phyloP scores from a whole-genome alignment of 2,113 vertebrate species.

The Petroica traversi region DNA sequence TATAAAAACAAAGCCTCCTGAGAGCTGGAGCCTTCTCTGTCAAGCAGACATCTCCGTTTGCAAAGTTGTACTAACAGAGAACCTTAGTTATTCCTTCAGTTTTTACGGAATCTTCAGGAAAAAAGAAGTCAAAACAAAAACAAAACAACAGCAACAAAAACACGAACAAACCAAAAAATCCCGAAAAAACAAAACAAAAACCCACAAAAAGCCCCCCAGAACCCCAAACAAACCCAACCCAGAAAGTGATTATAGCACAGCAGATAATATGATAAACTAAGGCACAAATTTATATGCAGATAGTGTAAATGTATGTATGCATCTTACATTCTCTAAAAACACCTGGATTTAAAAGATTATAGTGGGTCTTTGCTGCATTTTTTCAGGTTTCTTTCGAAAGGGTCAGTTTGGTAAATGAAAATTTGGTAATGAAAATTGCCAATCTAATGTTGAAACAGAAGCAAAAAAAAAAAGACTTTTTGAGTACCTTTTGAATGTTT shows the following conservation, averaged over 20 bases:
- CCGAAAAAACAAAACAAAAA: not conserved
- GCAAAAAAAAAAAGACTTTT: not conserved
- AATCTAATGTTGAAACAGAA: not conserved
- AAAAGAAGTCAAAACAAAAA: not conserved
- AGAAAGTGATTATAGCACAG: not conserved
- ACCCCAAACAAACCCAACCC: not conserved
- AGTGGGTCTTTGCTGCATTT: not conserved
- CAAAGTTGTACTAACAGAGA: not conserved
- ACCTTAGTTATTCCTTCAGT: not conserved
- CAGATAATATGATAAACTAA: not conserved
- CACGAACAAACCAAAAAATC: not conserved
- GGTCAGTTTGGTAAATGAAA: not conserved
- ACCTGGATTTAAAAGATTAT: not conserved
- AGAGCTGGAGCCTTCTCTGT: not conserved
- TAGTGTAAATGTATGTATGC: fast-evolving
- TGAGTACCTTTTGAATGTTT: not conserved
- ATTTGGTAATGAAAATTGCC: not conserved
- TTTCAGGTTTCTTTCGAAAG: not conserved
- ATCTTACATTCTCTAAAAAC: not conserved
- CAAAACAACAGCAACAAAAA: not conserved
- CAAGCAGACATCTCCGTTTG: not conserved
- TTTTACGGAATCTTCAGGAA: not conserved
- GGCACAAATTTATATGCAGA: not conserved
- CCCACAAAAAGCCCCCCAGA: not conserved
- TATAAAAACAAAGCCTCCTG: not conserved